Percentiles rank a stretch among this genome's conserved stretches.
Evolutionary conservation across 2,888 invertebrate genomes (phyloP).

Genomic region (Euclidia mi): DNA sequence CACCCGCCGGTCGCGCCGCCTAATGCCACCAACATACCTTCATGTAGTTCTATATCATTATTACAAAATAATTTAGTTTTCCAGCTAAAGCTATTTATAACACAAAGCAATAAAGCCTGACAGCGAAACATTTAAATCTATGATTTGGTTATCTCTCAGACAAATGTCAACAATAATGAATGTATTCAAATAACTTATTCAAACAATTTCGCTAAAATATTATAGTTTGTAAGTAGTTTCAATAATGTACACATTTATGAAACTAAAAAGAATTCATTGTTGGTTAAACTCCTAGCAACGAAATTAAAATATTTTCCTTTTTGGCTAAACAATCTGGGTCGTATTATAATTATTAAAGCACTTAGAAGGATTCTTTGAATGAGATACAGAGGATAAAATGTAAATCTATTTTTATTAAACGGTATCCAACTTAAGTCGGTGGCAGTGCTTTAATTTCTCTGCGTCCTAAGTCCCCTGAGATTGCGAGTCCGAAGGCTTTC

Average conservation of each 20-base stretch:
- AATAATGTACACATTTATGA: too few species aligned
- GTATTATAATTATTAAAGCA: slow-evolving; percentile 23
- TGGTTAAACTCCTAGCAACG: neutral
- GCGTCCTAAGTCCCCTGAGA: slow-evolving; percentile 12
- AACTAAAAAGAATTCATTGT: too few species aligned
- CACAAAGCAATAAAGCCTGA: too few species aligned
- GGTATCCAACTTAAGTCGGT: slow-evolving; percentile 12
- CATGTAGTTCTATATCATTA: slow-evolving; percentile 33
- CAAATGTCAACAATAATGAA: too few species aligned
- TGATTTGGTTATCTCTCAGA: too few species aligned
- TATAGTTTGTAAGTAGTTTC: too few species aligned
- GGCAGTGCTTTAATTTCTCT: slow-evolving; percentile 33
- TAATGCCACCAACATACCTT: slow-evolving; percentile 48
- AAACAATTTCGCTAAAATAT: too few species aligned
- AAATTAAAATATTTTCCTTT: slow-evolving; percentile 1
- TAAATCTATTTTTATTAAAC: slow-evolving; percentile 22
- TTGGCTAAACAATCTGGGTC: neutral
- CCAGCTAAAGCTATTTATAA: too few species aligned
- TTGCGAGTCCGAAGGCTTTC: slow-evolving; percentile 7
- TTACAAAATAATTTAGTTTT: too few species aligned
- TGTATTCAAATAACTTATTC: too few species aligned
- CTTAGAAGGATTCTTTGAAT: slow-evolving; percentile 23
- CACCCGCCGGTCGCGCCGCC: slow-evolving; percentile 46
- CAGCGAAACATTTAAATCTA: too few species aligned
- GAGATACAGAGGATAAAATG: slow-evolving; percentile 13